Percentiles rank a stretch among this genome's conserved stretches.
Conservation (phyloP, 2,888 invertebrate species). For the Drosophila leonis region DNA sequence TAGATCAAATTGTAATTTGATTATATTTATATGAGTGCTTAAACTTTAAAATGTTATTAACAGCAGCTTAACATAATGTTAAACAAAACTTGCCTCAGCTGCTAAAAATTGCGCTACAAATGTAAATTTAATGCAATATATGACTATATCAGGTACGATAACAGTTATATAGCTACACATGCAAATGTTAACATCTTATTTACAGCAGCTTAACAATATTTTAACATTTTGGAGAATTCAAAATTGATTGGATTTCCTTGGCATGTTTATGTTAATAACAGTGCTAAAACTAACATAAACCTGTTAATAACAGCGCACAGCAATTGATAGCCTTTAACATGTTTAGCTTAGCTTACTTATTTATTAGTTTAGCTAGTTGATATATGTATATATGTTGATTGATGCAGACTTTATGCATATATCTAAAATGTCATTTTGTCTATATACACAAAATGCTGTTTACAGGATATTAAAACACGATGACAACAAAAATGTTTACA, state of each 20-base stretch:
- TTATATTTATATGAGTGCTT: no score
- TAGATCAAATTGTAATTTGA: no score
- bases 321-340: not conserved
- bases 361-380: slow-evolving; percentile 1
- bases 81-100: no score
- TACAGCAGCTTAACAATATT: not conserved
- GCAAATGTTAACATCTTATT: not conserved
- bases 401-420: not conserved
- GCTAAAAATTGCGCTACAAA: no score
- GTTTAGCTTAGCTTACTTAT: not conserved
- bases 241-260: not conserved
- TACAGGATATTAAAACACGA: slow-evolving; percentile 49
- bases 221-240: not conserved
- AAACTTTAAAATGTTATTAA: no score
- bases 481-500: slow-evolving; percentile 32
- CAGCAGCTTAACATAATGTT: no score
- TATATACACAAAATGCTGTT: slow-evolving; percentile 28
- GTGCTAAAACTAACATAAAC: not conserved
- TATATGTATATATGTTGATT: slow-evolving; percentile 14
- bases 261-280: not conserved
- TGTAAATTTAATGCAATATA: no score
- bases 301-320: not conserved
- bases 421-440: slow-evolving; percentile 6
- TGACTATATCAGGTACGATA: no score
- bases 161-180: no score